Base-by-base conservation (phyloP, 2,888 invertebrate species). In the Diploptera punctata region DNA sequence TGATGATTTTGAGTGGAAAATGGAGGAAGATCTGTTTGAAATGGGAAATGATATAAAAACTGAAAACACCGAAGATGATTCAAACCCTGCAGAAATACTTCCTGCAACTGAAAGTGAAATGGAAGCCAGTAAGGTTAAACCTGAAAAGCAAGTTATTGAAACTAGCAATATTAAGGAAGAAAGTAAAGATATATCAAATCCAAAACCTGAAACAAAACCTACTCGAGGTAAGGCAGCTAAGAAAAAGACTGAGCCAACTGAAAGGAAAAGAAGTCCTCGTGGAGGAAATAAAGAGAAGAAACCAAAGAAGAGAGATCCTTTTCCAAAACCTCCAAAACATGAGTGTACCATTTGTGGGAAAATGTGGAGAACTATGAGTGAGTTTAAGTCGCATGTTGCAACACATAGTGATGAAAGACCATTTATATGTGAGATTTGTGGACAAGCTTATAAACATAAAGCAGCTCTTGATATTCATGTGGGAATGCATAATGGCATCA, bases 371-470 rank as follows among this genome's bases (percentile, higher is more conserved):
- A 80, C 80, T 16, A 74, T 75, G 69, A 73, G 77, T 19, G 80
- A 81, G 75, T 75, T 81, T 21, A 79, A 79, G 76, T 78, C 75
- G 68, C 81, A 82, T 74, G 72, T 77, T 61, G 71, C 74, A 5
- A 74, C 80, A 18, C 81, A 82, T 73, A 79, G 76, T 71, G 76
- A 78, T 52, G 77, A 77, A 26, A 76, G 79, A n/a, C 79, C 80
- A 13, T 83, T 79, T 76, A 79, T 84, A 71, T 87, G 86, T 78
- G 86, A 79, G 78, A 84, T 87, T 76, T 89, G 88, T 79, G 89
- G 89, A 10, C 87, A 87, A 26, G 86, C 87, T 74, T 89, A 88
- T 81, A 88, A 88, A 76, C 88, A 88, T 81, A 88, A 88, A 79
- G 84, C 86, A 3, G 88, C 88, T 49, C 85, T 89, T 74, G 87